These are phyloP conservation scores for Zaprionus obscuricornis DNA, from an alignment of 2,888 invertebrate genomes.

Conservation along the genomic window DNA sequence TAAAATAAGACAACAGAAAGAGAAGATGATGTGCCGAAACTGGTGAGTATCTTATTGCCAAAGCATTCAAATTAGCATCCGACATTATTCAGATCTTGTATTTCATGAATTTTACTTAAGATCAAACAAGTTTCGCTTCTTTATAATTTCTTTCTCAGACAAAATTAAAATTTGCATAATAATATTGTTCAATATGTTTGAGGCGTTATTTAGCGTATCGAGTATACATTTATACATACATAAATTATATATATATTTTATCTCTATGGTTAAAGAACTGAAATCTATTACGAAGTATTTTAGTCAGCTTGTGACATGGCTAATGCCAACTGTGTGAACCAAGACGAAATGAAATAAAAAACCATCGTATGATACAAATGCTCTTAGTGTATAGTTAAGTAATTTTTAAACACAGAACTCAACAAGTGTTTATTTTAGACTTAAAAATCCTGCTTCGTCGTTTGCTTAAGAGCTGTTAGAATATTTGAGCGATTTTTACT, in stretches of 20 bases:
- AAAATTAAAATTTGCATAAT: constrained; percentile 26
- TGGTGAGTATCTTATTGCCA: constrained; percentile 9
- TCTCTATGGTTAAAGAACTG: constrained; percentile 12
- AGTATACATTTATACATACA: constrained; percentile 6
- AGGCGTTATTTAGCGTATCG: constrained; percentile 9
- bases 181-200: constrained; percentile 8
- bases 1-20: constrained; percentile 2
- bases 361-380: no score
- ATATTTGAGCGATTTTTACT: constrained; percentile 3
- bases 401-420: not conserved
- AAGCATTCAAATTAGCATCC: constrained; percentile 27
- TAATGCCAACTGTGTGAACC: no score
- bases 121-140: constrained; percentile 27
- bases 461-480: constrained; percentile 24
- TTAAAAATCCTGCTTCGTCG: constrained; percentile 1
- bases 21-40: constrained; percentile 8
- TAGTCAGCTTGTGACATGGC: no score
- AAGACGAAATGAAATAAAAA: no score
- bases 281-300: not conserved
- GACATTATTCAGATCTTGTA: constrained; percentile 22
- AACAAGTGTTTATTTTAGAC: constrained; percentile 14
- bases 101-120: constrained; percentile 13
- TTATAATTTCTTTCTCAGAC: constrained; percentile 14
- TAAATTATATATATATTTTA: constrained; percentile 7
- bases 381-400: not conserved